Evolutionary conservation across 2,797 vertebrate genomes (phyloP), one percentile per base, ranked within the genome.

Genomic region (Percopsis omiscomaycus): DNA sequence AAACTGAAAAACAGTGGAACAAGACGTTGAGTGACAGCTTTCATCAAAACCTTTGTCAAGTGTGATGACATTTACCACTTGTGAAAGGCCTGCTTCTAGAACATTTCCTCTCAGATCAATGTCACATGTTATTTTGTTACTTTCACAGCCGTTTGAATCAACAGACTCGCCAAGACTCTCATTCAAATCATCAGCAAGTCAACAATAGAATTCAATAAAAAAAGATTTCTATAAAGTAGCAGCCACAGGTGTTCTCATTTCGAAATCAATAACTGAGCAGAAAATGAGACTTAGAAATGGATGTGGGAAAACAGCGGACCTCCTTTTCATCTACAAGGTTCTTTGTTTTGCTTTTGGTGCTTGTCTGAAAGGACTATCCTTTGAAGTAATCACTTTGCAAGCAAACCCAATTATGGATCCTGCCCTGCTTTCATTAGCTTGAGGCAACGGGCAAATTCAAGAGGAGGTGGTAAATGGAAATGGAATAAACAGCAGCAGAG

Each of bases 171-270:
- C 15, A 47, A 42, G 61, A 46, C 55, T 57, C 44, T 57, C 51
- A 44, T 42, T 74, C 51, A 55, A 58, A 67, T 69, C 68, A 48
- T 30, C 16, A 52, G 32, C 11, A 13, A 54, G 50, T 66, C 29
- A 56, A 75, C 45, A 55, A 69, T 57, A 53, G 62, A 77, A 59
- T 14, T 13, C 13, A 53, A 42, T 49, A 65, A 73, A 58, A 68
- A 45, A 5, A 6, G 47, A 47, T 59, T 74, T 22, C 55, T 68
- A 58, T 68, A 60, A 61, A 69, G 54, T 53, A 67, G 50, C 57
- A 64, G 72, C 59, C 71, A 66, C 81, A 85, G 84, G 74, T 78
- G 79, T 51, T 52, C 46, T 66, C 65, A 67, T 85, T 81, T 84
- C 30, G 47, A 82, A 84, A 84, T 84, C 77, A 78, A 84, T 82